phyloP scores from a whole-genome alignment of 2,797 vertebrate genomes.

The Alcedo atthis region DNA sequence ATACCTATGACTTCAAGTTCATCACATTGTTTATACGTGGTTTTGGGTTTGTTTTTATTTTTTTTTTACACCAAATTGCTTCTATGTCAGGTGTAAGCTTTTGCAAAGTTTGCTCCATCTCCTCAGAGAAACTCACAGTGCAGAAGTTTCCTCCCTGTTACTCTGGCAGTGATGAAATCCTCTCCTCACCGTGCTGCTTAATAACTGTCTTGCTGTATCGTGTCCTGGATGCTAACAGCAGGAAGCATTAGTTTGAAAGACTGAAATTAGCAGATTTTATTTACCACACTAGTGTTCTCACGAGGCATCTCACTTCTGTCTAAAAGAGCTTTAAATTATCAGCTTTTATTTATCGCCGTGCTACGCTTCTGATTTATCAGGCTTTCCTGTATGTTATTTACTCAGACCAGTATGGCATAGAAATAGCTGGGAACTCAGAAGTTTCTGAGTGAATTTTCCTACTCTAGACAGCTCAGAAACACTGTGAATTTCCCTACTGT shows the following conservation, averaged over 20 bases:
- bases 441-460: no score
- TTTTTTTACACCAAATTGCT: background rate
- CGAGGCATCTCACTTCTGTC: slow-evolving; percentile 64
- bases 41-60: no score
- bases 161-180: background rate
- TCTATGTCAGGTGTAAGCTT: background rate
- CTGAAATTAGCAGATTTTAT: slow-evolving; percentile 80
- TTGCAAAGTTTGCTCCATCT: background rate
- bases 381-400: slow-evolving; percentile 44
- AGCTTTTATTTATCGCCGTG: slow-evolving; percentile 79
- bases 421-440: background rate
- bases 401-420: slow-evolving; percentile 4
- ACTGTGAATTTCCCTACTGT: no score
- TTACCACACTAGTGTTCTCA: slow-evolving; percentile 71
- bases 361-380: slow-evolving; percentile 56
- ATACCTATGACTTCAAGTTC: background rate
- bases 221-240: slow-evolving; percentile 22
- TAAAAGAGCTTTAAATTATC: slow-evolving; percentile 80
- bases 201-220: slow-evolving; percentile 4
- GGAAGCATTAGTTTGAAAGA: slow-evolving; percentile 66
- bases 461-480: no score
- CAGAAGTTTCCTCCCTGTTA: background rate
- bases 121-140: background rate
- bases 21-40: background rate
- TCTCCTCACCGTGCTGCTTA: background rate